Evolutionary conservation across 2,797 vertebrate species (phyloP), one percentile per base, ranked within the genome.

Genomic region (Clarias pachynema): DNA sequence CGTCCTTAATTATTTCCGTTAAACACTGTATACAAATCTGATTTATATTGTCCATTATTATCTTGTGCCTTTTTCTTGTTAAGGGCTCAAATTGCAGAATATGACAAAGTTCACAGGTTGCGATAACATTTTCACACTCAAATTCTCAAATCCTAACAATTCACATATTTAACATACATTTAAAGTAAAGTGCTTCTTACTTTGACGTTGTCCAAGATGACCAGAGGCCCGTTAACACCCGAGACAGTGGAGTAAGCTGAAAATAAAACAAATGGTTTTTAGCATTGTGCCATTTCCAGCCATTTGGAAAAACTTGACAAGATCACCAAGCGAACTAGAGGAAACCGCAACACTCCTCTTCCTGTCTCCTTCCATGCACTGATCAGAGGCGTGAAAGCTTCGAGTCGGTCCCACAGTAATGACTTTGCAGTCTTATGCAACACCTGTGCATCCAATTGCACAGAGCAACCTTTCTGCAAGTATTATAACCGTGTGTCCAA

Each of bases 171-270:
- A 7, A 49, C 49, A 49, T 49, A 14, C 49, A 49, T 14, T 49
- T 44, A 70, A 40, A 59, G 5, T 26, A 53, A 53, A 56, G 56
- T 37, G 15, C 4, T 18, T 81, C 87, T 88, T 82, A 96, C 96
- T 95, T 96, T 96, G 77, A 96, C 96, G 81, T 96, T 95, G 88
- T 96, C 96, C 91, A 96, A 90, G 88, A 96, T 96, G 73, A 96
- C 96, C 90, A 96, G 90, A 2, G 96, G 96, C 26, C 96, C 96
- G 40, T 96, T 96, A 24, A 96, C 96, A 82, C 95, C 96, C 0
- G 95, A 96, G 56, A 96, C 96, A 20, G 95, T 96, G 10, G 94
- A 96, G 88, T 96, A 96, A n/a, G 96, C 96, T 96, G 91, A 92
- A 31, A 89, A 24, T 63, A 83, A 84, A 60, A 72, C 4, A 84